Conservation (phyloP, 2,113 vertebrate species). For the Muntiacus muntjak region DNA sequence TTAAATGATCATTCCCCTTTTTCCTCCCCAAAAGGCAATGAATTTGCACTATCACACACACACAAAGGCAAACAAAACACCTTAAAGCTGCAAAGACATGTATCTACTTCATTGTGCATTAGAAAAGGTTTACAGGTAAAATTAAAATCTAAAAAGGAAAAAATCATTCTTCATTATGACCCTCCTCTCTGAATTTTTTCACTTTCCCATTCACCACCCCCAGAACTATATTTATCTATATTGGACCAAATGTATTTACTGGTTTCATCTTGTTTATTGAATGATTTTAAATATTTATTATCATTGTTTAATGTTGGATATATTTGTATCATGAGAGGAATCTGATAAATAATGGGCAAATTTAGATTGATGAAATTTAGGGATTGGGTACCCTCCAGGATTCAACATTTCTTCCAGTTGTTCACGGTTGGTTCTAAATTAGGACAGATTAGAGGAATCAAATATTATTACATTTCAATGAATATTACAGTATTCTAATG, state of each 20-base stretch:
- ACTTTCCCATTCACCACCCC: neutral
- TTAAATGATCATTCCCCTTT: slow-evolving; percentile 64
- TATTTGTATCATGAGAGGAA: slow-evolving; percentile 74
- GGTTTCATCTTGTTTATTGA: slow-evolving; percentile 70
- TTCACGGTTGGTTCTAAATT: slow-evolving; percentile 76
- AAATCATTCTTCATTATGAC: slow-evolving; percentile 59
- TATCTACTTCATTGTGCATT: slow-evolving; percentile 78
- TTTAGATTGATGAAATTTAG: slow-evolving; percentile 71
- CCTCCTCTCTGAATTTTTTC: slow-evolving; percentile 39
- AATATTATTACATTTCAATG: slow-evolving; percentile 2
- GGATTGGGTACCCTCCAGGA: slow-evolving; percentile 58
- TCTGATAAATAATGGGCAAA: slow-evolving; percentile 71
- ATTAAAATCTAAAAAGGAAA: slow-evolving; percentile 60
- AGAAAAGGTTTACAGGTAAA: slow-evolving; percentile 80
- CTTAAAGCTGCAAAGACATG: slow-evolving; percentile 76
- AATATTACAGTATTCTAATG: slow-evolving; percentile 20
- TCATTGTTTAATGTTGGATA: slow-evolving; percentile 72
- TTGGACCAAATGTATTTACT: slow-evolving; percentile 71
- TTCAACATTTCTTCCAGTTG: slow-evolving; percentile 74
- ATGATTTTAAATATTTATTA: slow-evolving; percentile 63
- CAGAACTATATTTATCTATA: slow-evolving; percentile 54
- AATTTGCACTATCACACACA: slow-evolving; percentile 75
- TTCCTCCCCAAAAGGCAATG: slow-evolving; percentile 64
- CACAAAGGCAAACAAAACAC: slow-evolving; percentile 56
- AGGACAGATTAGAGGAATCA: slow-evolving; percentile 42